Conservation (phyloP, 2,888 invertebrate species). For the Caenorhabditis sp. region DNA sequence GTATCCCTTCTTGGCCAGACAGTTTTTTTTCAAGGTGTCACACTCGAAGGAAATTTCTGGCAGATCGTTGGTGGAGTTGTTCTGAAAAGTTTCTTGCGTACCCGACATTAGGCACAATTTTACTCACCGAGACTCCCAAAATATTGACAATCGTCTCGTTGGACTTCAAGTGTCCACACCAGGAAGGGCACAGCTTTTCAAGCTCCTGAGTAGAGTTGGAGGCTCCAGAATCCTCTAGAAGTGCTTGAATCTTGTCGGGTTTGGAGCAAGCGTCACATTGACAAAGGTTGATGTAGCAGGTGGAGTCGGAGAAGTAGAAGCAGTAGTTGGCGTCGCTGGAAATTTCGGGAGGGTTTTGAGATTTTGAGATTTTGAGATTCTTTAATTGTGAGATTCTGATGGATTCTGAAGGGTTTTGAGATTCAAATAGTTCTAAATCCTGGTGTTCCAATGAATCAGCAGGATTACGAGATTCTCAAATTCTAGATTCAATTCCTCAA, state of each 20-base stretch:
- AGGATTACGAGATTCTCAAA: no score
- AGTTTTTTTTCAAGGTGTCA: slow-evolving; percentile 52
- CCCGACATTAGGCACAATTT: not conserved
- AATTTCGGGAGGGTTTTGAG: not conserved
- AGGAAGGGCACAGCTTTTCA: slow-evolving; percentile 53
- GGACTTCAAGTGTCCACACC: slow-evolving; percentile 54
- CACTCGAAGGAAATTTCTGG: slow-evolving; percentile 62
- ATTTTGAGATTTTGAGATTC: not conserved
- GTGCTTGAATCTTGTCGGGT: slow-evolving; percentile 20
- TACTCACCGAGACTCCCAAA: slow-evolving; percentile 21
- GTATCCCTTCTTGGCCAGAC: slow-evolving; percentile 52
- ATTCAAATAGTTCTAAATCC: no score
- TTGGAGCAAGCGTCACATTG: slow-evolving; percentile 59
- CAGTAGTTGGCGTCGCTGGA: slow-evolving; percentile 70
- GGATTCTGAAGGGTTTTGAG: no score
- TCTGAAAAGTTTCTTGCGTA: slow-evolving; percentile 8
- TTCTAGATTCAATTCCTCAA: not conserved
- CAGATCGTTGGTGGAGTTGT: slow-evolving; percentile 25
- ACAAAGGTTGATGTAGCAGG: slow-evolving; percentile 66
- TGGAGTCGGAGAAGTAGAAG: slow-evolving; percentile 68
- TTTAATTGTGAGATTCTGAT: not conserved
- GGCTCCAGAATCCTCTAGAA: slow-evolving; percentile 34
- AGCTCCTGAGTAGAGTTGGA: slow-evolving; percentile 10
- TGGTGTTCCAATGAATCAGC: no score
- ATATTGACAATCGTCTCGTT: slow-evolving; percentile 58